Evolutionary conservation across 1,140 invertebrate species (phyloP).

Genomic region (Ylistrum balloti): DNA sequence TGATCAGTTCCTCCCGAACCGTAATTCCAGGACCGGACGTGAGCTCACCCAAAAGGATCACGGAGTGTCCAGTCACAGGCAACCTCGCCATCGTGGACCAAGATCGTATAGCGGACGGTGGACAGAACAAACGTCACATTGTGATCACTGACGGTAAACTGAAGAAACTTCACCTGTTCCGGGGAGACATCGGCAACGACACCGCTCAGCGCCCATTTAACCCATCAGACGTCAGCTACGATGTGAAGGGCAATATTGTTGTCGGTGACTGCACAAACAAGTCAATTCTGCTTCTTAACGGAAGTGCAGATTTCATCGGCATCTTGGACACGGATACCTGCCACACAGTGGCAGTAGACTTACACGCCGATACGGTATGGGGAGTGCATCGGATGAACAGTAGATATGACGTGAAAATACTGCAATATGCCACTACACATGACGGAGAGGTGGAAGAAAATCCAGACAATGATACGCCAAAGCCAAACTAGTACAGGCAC

Average conservation of each 20-base stretch:
- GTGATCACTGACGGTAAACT: background rate
- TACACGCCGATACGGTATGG: background rate
- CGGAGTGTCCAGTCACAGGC: background rate
- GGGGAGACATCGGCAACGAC: background rate
- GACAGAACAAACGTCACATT: conserved; percentile 1
- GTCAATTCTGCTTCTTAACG: background rate
- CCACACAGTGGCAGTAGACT: background rate
- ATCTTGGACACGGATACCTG: background rate
- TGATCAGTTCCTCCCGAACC: conserved; percentile 17
- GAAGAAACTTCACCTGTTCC: background rate
- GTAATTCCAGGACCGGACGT: background rate
- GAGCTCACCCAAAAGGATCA: background rate
- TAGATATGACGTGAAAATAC: background rate
- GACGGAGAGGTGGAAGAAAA: background rate
- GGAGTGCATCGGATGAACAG: background rate
- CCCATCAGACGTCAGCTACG: background rate
- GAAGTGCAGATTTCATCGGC: background rate
- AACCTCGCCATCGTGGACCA: conserved; percentile 22
- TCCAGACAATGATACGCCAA: background rate
- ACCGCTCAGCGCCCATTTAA: background rate
- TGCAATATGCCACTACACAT: background rate
- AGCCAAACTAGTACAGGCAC: background rate
- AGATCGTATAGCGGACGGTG: background rate
- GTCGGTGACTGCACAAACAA: background rate
- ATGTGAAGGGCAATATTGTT: background rate